Conservation (phyloP, 2,888 invertebrate genomes). For the Rhagophthalmus giganteus region DNA sequence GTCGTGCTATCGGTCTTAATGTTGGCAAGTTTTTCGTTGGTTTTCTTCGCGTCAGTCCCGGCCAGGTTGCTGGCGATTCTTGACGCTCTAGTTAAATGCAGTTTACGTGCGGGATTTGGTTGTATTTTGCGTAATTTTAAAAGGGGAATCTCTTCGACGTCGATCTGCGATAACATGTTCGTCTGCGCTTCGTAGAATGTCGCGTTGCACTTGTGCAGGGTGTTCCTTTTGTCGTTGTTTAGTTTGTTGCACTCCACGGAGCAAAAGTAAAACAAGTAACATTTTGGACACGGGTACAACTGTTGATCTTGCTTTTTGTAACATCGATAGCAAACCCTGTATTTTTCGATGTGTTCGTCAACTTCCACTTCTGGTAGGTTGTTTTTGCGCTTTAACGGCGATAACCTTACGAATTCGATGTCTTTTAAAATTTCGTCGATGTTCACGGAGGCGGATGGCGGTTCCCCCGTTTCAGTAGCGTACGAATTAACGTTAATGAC, state of each 20-base stretch:
- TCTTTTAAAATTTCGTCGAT: constrained; percentile 8
- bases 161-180: too few species aligned
- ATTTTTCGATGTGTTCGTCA: constrained; percentile 37
- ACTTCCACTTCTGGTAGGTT: constrained; percentile 29
- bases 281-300: constrained; percentile 45
- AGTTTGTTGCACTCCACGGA: constrained; percentile 45
- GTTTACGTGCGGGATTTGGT: background rate
- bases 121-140: too few species aligned
- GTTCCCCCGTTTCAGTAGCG: background rate
- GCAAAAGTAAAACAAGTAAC: constrained; percentile 48
- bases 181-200: too few species aligned
- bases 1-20: background rate
- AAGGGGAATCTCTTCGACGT: too few species aligned
- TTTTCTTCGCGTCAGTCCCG: background rate
- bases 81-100: background rate
- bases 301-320: constrained; percentile 36
- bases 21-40: background rate
- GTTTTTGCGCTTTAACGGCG: background rate
- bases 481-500: constrained; percentile 5
- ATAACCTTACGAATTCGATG: constrained; percentile 4
- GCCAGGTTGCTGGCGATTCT: background rate
- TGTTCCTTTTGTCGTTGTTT: constrained; percentile 36
- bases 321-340: constrained; percentile 50
- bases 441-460: constrained; percentile 2
- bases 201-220: constrained; percentile 36